Base-by-base conservation (phyloP, 2,888 invertebrate genomes). In the Platycheirus albimanus region DNA sequence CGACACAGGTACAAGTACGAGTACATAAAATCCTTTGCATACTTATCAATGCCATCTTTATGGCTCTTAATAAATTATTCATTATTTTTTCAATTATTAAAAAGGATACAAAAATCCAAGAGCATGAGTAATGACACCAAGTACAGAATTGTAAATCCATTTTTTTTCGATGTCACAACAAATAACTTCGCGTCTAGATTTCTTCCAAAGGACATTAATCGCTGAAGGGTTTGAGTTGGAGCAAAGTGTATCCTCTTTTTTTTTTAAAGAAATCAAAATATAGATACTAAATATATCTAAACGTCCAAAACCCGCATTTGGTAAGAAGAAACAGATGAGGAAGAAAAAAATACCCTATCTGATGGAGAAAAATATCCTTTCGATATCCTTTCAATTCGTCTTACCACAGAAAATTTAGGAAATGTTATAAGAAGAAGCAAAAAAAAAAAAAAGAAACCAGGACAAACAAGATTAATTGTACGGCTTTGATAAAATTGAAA, bases 401-500 rank as follows among this genome's bases (percentile, higher is more conserved):
- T 74, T 56, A 19, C 17, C 43, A 56, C 49, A 64, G 13, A 47
- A 38, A 69, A 11, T 58, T n/a, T n/a, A 33, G 30, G n/a, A n/a
- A n/a, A n/a, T n/a, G n/a, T n/a, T n/a, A n/a, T n/a, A n/a, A 43
- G 17, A 10, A 43, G 13, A 56, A 33, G 45, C 11, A 45, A 58
- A 10, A n/a, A 47, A 15, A 30, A 58, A 70, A 58, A 10, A n/a
- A 47, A 15, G 20, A 58, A 70, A 76, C 36, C 43, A 63, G 54
- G 64, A 80, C 75, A 63, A 81, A 81, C 61, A 77, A 81, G 81
- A 81, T 81, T 81, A 81, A 77, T 81, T 81, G 76, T 30, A 54
- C 30, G 66, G 61, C 13, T 76, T 77, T 52, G 66, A 81, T 76
- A 81, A 81, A 77, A 77, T 81, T 81, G 61, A 76, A 81, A 77